Conservation (phyloP, 2,797 vertebrate species). For the Alosa sapidissima region DNA sequence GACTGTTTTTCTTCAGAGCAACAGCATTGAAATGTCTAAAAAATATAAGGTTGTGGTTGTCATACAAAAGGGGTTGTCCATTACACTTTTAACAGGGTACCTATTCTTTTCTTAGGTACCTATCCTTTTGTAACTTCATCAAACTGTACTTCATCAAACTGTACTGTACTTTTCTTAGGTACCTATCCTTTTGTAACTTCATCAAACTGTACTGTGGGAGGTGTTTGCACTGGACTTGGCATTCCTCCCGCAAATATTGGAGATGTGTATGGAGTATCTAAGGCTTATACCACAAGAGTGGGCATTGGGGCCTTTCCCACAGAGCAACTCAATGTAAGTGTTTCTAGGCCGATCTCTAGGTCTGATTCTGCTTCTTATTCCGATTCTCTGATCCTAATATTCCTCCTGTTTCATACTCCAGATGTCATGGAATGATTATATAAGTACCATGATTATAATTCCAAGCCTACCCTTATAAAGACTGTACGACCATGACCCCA, state of each 20-base stretch:
- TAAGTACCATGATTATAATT: not conserved
- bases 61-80: not conserved
- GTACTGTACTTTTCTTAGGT: constrained; percentile 85
- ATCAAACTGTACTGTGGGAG: constrained; percentile 96
- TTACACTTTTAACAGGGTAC: not conserved
- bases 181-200: constrained; percentile 99
- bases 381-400: not conserved
- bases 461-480: not conserved
- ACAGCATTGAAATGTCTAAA: not conserved
- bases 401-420: not conserved
- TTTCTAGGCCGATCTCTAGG: not conserved
- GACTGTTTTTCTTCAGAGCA: no score
- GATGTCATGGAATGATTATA: not conserved
- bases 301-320: constrained; percentile 98
- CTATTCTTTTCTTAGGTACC: constrained; percentile 78
- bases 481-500: not conserved
- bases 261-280: constrained; percentile 93
- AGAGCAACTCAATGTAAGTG: constrained; percentile 94
- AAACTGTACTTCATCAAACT: constrained; percentile 99
- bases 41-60: not conserved
- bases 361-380: not conserved
- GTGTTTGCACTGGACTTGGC: constrained; percentile 94
- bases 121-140: constrained; percentile 99
- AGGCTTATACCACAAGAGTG: constrained; percentile 95
- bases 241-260: constrained; percentile 92